Percentiles rank a stretch among this genome's conserved stretches.
Conservation (phyloP, 2,888 invertebrate genomes). For the Apamea crenata region DNA sequence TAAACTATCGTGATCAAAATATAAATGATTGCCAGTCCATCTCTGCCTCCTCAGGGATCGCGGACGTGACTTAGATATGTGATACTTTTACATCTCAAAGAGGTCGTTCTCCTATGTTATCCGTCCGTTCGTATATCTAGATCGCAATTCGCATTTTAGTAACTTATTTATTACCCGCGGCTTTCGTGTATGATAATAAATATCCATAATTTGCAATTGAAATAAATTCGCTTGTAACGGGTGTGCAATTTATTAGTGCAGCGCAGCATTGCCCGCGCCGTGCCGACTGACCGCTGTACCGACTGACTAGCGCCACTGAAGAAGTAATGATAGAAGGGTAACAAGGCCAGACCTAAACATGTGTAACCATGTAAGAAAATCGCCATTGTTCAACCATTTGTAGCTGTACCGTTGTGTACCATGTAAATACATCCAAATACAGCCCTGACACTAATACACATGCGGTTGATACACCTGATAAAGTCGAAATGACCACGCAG, state of each 20-base stretch:
- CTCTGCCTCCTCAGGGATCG: constrained; percentile 27
- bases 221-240: constrained; percentile 52
- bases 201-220: constrained; percentile 55
- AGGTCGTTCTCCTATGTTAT: constrained; percentile 19
- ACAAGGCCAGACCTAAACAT: neutral
- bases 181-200: constrained; percentile 52
- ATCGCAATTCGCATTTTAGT: constrained; percentile 35
- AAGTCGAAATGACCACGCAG: neutral
- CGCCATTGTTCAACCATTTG: neutral
- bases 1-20: constrained; percentile 49
- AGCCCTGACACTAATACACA: neutral
- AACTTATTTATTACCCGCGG: constrained; percentile 38
- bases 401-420: neutral
- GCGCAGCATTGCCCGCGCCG: constrained; percentile 18
- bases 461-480: neutral
- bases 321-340: constrained; percentile 15
- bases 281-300: constrained; percentile 24
- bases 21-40: constrained; percentile 41
- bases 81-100: constrained; percentile 40
- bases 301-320: constrained; percentile 11
- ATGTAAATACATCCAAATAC: neutral
- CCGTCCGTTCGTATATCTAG: constrained; percentile 28
- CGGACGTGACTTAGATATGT: constrained; percentile 51
- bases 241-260: constrained; percentile 50
- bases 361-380: neutral